Evolutionary conservation across 2,888 invertebrate species (phyloP).

Genomic region (Cistogaster globosa): DNA sequence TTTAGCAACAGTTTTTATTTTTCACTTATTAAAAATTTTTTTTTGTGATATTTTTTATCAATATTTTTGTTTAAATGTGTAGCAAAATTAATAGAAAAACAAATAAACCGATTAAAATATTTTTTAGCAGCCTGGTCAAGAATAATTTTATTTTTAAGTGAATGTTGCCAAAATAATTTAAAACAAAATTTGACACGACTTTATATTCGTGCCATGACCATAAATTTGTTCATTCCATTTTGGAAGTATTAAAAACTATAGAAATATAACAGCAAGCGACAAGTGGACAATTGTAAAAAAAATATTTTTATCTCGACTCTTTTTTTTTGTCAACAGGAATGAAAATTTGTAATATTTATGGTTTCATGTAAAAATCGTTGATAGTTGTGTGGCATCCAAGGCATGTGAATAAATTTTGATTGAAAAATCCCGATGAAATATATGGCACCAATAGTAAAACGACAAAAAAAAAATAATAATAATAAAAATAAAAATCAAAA

Average conservation of each 20-base stretch:
- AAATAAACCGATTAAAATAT: background rate
- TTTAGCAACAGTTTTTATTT: no score
- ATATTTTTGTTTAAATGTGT: no score
- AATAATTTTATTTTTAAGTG: no score
- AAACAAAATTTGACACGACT: conserved; percentile 10
- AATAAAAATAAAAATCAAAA: no score
- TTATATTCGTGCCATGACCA: conserved; percentile 5
- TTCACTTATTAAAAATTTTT: no score
- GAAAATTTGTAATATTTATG: conserved; percentile 41
- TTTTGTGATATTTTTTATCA: no score
- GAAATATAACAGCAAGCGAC: background rate
- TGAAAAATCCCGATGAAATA: conserved; percentile 2
- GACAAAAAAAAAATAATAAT: no score
- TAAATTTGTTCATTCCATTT: background rate
- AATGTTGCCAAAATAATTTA: conserved; percentile 19
- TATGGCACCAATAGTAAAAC: no score
- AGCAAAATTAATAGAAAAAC: background rate
- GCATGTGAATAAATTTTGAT: conserved; percentile 35
- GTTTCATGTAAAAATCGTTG: conserved; percentile 25
- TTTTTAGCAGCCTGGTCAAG: no score
- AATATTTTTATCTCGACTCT: background rate
- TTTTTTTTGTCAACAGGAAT: background rate
- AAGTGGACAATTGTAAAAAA: conserved; percentile 4
- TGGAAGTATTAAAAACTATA: background rate
- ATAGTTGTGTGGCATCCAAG: conserved; percentile 36